Percentiles rank a stretch among this genome's conserved stretches.
These are phyloP conservation scores for Ormyrus thymus DNA, from an alignment of 2,888 invertebrate genomes.

Conservation along the genomic window DNA sequence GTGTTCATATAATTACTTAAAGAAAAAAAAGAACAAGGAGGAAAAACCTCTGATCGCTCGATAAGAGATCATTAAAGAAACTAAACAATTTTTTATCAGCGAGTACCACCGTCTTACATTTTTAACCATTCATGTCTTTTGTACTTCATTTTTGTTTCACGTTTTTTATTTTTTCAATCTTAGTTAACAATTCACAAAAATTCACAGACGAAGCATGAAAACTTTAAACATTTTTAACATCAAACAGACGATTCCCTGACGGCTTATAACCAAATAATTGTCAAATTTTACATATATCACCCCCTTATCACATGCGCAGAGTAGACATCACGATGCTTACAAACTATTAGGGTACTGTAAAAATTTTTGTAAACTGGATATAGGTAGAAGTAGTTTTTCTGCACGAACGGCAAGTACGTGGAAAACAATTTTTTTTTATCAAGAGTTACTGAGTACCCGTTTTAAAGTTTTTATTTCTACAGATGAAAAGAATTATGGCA, in stretches of 20 bases:
- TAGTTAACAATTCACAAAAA: slow-evolving; percentile 39
- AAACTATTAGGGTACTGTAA: slow-evolving; percentile 45
- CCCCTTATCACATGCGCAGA: slow-evolving; percentile 53
- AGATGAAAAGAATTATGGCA: slow-evolving; percentile 45
- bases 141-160: slow-evolving; percentile 50
- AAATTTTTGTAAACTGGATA: slow-evolving; percentile 42
- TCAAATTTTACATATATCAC: slow-evolving; percentile 50
- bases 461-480: slow-evolving; percentile 25
- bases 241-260: slow-evolving; percentile 44
- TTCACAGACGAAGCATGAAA: slow-evolving; percentile 28
- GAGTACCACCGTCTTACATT: slow-evolving; percentile 29
- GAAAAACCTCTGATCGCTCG: slow-evolving; percentile 29
- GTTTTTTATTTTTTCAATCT: slow-evolving; percentile 25
- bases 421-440: slow-evolving; percentile 25
- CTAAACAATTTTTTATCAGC: slow-evolving; percentile 25
- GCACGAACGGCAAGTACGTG: slow-evolving; percentile 24
- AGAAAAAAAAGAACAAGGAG: slow-evolving; percentile 29
- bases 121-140: slow-evolving; percentile 42
- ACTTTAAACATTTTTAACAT: slow-evolving; percentile 39
- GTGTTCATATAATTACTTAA: slow-evolving; percentile 22
- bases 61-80: slow-evolving; percentile 41
- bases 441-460: slow-evolving; percentile 29
- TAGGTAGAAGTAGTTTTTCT: slow-evolving; percentile 22
- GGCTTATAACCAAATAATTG: slow-evolving; percentile 41
- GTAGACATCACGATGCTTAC: slow-evolving; percentile 49